Evolutionary conservation across 2,113 vertebrate species (phyloP).

Genomic region (Microcebus tavaratra): DNA sequence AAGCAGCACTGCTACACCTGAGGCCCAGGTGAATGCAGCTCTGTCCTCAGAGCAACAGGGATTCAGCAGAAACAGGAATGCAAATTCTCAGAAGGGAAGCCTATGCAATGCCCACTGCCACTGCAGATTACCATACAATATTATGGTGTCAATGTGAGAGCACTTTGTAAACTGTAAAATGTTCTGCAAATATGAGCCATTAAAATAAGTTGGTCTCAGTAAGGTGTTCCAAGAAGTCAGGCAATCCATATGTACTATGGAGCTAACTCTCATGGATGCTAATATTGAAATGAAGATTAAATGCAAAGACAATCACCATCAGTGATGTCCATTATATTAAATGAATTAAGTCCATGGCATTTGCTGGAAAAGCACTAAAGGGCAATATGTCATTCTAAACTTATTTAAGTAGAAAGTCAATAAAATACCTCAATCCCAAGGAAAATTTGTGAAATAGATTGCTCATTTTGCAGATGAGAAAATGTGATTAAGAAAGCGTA

Average conservation of each 20-base stretch:
- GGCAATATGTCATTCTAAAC: neutral
- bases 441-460: neutral
- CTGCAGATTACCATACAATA: neutral
- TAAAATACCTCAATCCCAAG: neutral
- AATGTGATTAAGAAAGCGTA: neutral
- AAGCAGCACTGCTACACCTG: neutral
- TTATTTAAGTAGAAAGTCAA: neutral
- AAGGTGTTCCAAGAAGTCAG: neutral
- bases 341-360: neutral
- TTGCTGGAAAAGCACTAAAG: neutral
- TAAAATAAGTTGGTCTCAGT: neutral
- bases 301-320: neutral
- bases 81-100: neutral
- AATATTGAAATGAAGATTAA: conserved; percentile 17
- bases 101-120: neutral
- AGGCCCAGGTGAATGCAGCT: neutral
- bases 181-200: neutral
- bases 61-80: neutral
- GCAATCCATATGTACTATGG: neutral
- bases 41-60: neutral
- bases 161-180: neutral
- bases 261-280: neutral
- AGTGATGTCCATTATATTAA: neutral
- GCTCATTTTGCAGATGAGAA: neutral
- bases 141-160: neutral